Evolutionary conservation across 2,113 vertebrate genomes (phyloP), one percentile per base, ranked within the genome.

Genomic region (Hydrochoerus hydrochaeris): DNA sequence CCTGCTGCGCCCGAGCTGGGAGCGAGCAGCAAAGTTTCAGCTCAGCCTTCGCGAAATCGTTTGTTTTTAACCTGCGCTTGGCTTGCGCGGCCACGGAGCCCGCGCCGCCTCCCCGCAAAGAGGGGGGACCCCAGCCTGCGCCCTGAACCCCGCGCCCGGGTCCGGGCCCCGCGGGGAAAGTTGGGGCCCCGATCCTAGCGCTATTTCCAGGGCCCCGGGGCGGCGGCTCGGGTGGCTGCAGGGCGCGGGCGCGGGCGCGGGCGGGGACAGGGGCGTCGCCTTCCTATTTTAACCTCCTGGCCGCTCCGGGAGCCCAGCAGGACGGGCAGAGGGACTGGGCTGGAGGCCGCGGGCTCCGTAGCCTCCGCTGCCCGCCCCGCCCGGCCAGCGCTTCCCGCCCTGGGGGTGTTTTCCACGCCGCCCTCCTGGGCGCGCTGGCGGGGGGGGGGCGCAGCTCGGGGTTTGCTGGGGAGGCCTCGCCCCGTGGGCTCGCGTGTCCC

Each of bases 211-310:
- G 92, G 92, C 62, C 85, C 81, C 32, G 17, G 41, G 91, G 44
- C 8, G 62, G 94, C 94, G 46, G 32, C 62, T 58, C 54, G 35
- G 58, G 82, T 30, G 38, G 80, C n/a, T 35, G 85, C 32, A 91
- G 63, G 63, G 62, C 46, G 46, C 46, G 46, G 46, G 46, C 52
- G 52, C 52, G 52, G 52, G 52, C 52, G 52, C 46, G 46, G 46
- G 46, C 52, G 52, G 13, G 52, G 52, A 14, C 52, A 14, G 46
- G 26, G 44, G 57, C 17, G 62, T 77, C 86, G 60, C 52, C 52
- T 67, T 81, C 90, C 62, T 96, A 86, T 96, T 97, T 97, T 97
- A 96, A 97, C 90, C 84, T 97, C 78, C 92, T 2, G 57, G 69
- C 69, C 17, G 78, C 78, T 44, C 90, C 82, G 0, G 52, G 94